phyloP scores from a whole-genome alignment of 1,140 invertebrate species.

The Bemisia tabaci region DNA sequence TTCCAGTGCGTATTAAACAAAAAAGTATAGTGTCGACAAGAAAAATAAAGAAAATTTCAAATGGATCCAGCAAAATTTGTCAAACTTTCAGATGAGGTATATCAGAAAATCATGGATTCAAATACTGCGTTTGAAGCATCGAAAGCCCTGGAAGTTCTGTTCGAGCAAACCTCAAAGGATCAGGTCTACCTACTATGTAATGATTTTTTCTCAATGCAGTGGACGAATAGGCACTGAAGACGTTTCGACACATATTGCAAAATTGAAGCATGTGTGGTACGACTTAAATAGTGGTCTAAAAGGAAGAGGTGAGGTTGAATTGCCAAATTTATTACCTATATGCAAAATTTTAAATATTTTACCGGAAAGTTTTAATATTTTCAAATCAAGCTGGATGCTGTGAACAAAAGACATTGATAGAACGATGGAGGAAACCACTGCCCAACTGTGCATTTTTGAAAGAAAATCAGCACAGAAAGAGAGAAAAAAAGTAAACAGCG shows the following conservation, averaged over 20 bases:
- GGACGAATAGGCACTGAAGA: background rate
- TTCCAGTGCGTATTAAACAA: too few species aligned
- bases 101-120: background rate
- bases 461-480: constrained; percentile 18
- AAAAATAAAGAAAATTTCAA: too few species aligned
- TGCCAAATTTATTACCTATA: background rate
- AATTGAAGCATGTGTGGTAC: background rate
- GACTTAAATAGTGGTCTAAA: constrained; percentile 20
- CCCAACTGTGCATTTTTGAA: constrained; percentile 20
- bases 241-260: background rate
- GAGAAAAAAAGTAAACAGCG: background rate
- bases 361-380: background rate
- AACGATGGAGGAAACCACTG: constrained; percentile 21
- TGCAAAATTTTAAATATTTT: background rate
- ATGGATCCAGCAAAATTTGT: too few species aligned
- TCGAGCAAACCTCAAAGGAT: constrained; percentile 15
- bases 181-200: background rate
- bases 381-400: background rate
- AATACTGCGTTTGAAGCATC: background rate
- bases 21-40: too few species aligned
- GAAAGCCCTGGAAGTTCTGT: background rate
- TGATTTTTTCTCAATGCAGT: background rate
- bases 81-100: constrained; percentile 15
- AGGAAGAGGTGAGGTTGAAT: background rate
- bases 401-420: constrained; percentile 9